Evolutionary conservation across 2,797 vertebrate species (phyloP), one percentile per base, ranked within the genome.

Genomic region (Danio kyathit): DNA sequence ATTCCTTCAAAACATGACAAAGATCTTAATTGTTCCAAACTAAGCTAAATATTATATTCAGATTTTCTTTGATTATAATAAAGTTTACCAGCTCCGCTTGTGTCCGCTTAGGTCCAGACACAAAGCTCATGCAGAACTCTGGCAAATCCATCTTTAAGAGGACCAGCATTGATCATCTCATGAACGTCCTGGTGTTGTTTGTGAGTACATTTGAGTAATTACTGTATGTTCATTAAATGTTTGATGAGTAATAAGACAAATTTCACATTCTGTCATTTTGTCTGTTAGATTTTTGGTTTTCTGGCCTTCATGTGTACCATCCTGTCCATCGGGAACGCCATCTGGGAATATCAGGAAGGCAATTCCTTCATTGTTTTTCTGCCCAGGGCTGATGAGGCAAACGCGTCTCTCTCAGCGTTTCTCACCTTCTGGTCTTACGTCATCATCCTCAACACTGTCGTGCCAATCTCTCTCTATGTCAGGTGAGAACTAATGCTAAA

Each of bases 81-180:
- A n/a, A 64, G 49, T 73, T 44, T n/a, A 76, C 14, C 51, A 57
- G 41, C 4, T 29, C 12, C 66, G 10, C 75, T 6, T 51, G 65
- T 80, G 59, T 41, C 29, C 2, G 7, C 9, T 19, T 88, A 99
- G 98, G 98, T 74, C 96, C 95, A n/a, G 97, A 99, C 89, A 97
- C 97, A 1, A 99, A 99, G 86, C 92, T 99, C 82, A 99, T 99
- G 97, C 97, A 99, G 90, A 99, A 99, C 91, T 95, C 95, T 1
- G 98, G 97, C 40, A 97, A 93, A 88, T 93, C 94, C 0, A 89
- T 87, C 1, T 96, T 99, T 86, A 99, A 99, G 88, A 89, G 96
- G 67, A 99, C 97, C 0, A 96, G 95, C 83, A 95, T 98, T 0
- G 98, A 99, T 83, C 93, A 91, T n/a, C 93, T 99, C 80, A 96